A percentile compares a stretch with the other conserved stretches of the same genome.
phyloP scores from a whole-genome alignment of 1,140 invertebrate species.

The Colletes latitarsis region DNA sequence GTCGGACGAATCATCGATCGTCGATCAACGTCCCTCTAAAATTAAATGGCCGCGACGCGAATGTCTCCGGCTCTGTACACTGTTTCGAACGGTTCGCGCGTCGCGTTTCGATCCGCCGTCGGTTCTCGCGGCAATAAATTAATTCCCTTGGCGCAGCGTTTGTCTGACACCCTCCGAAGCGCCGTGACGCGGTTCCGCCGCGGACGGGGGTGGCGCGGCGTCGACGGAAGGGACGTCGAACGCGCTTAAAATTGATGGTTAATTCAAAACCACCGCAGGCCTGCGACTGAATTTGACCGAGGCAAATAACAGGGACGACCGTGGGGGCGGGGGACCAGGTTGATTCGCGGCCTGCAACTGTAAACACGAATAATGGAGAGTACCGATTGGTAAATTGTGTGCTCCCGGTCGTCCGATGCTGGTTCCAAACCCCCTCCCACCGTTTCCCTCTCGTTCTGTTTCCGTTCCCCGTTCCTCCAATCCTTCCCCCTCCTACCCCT shows the following conservation, averaged over 20 bases:
- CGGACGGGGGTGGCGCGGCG: background rate
- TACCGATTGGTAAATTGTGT: conserved; percentile 74
- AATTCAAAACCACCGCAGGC: conserved; percentile 71
- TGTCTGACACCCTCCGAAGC: conserved; percentile 8
- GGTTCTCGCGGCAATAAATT: conserved; percentile 35
- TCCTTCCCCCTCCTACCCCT: background rate
- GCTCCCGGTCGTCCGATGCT: conserved; percentile 52
- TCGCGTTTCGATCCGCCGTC: background rate
- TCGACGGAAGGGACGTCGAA: conserved; percentile 51
- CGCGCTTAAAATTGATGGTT: conserved; percentile 70
- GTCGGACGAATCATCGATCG: background rate
- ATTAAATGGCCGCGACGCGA: background rate
- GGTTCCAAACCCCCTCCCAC: conserved; percentile 20
- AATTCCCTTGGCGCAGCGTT: conserved; percentile 17
- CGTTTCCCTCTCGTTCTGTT: background rate
- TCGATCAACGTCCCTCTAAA: conserved; percentile 6
- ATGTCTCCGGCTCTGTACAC: background rate
- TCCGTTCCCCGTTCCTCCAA: background rate
- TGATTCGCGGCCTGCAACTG: conserved; percentile 71
- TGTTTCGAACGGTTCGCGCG: background rate
- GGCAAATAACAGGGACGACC: conserved; percentile 63
- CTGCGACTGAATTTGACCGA: conserved; percentile 68
- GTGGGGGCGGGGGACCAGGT: conserved; percentile 44
- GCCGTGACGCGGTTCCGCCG: conserved; percentile 16
- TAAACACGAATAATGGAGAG: conserved; percentile 75